phyloP scores from a whole-genome alignment of 2,888 invertebrate species.

The Ommatoiulus sabulosus region DNA sequence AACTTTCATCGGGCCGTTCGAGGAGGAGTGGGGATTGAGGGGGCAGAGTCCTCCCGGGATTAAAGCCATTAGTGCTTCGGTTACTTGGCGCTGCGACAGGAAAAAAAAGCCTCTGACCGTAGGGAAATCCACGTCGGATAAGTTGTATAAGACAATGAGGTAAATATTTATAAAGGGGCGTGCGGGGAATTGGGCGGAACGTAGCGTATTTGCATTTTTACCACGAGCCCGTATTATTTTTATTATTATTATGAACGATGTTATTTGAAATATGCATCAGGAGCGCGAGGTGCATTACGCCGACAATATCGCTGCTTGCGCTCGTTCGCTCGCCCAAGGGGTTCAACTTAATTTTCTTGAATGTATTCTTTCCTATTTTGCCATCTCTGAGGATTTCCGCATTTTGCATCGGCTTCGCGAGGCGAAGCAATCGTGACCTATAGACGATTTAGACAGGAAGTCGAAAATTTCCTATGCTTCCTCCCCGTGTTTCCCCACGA shows the following conservation, averaged over 20 bases:
- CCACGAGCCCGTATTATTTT: too few species aligned
- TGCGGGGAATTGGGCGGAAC: background rate
- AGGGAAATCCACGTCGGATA: background rate
- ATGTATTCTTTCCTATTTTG: background rate
- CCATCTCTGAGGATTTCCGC: background rate
- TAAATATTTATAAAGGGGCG: background rate
- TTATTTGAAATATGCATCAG: background rate
- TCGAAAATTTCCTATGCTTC: background rate
- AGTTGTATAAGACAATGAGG: background rate
- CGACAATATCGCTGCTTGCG: background rate
- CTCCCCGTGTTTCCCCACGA: background rate
- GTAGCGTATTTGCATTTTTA: background rate
- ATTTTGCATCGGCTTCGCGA: background rate
- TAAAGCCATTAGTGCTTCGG: background rate
- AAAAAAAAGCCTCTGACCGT: background rate
- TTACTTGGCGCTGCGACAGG: slow-evolving; percentile 21
- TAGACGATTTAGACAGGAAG: background rate
- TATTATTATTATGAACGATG: too few species aligned
- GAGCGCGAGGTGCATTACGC: background rate
- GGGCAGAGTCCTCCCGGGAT: background rate
- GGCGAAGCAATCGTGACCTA: background rate
- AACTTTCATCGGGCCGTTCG: background rate
- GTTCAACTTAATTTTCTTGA: slow-evolving; percentile 34
- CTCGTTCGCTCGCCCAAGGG: background rate
- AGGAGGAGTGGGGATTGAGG: background rate